Conservation (phyloP, 23 tunicate genomes). For the Oikopleura dioica region DNA sequence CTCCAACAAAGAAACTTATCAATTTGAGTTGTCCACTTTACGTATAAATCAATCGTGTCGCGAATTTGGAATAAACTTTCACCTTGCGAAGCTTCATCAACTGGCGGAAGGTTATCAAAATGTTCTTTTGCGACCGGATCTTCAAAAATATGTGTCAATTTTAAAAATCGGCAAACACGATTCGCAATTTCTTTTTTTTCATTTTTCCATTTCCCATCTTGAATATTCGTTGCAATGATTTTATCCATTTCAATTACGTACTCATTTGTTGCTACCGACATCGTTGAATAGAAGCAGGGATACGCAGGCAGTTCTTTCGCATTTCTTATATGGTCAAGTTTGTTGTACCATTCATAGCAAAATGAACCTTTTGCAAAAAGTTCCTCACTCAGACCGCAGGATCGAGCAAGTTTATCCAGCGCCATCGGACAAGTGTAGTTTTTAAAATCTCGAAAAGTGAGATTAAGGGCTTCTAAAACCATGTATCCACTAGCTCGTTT, state of each 20-base stretch:
- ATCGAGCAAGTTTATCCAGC: neutral
- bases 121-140: too few relatives aligned
- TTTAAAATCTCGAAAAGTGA: neutral
- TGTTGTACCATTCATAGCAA: neutral
- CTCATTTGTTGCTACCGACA: neutral
- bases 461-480: neutral
- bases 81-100: too few relatives aligned
- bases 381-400: neutral
- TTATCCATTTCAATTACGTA: neutral
- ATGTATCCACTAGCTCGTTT: neutral
- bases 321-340: neutral
- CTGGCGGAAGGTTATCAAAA: too few relatives aligned
- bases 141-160: too few relatives aligned
- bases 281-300: neutral
- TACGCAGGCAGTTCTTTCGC: neutral
- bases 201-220: neutral
- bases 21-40: too few relatives aligned
- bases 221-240: neutral
- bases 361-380: neutral
- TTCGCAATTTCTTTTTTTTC: too few relatives aligned
- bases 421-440: neutral
- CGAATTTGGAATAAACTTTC: too few relatives aligned
- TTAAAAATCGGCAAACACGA: too few relatives aligned
- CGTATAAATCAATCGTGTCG: too few relatives aligned
- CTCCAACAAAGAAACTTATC: too few relatives aligned